Evolutionary conservation across 2,797 vertebrate genomes (phyloP).

Genomic region (Tiaroga cobitis): DNA sequence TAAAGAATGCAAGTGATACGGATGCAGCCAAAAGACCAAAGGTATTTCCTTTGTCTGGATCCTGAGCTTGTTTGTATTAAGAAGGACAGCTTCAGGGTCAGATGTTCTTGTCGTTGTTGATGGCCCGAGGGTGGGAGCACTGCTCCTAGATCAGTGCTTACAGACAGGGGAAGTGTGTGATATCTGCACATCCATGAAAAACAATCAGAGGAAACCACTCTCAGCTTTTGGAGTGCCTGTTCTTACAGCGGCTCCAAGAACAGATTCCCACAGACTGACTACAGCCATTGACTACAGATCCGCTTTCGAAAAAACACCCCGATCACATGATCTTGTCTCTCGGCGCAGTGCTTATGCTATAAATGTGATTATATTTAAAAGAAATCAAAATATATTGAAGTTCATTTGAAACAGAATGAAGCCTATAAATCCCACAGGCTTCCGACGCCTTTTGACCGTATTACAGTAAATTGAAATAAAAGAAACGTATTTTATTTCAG

Average conservation of each 20-base stretch:
- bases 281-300: conserved; percentile 39
- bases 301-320: not conserved
- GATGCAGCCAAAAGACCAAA: not conserved
- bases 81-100: not conserved
- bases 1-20: not conserved
- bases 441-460: not conserved
- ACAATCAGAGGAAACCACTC: conserved; percentile 78
- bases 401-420: not conserved
- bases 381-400: not conserved
- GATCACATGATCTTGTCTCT: not conserved
- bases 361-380: not conserved
- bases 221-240: conserved; percentile 65
- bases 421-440: not conserved
- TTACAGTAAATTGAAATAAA: not conserved
- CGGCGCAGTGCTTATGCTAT: not conserved
- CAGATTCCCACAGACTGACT: conserved; percentile 59
- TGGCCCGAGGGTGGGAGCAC: not conserved
- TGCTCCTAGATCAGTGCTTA: conserved; percentile 20
- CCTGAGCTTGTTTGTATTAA: not conserved
- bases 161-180: conserved; percentile 52
- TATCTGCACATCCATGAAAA: conserved; percentile 56
- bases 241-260: conserved; percentile 43
- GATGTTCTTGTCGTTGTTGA: not conserved
- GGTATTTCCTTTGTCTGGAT: conserved; percentile 14
- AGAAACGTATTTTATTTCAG: too few species aligned